phyloP scores from a whole-genome alignment of 23 tunicate genomes.

The Corella eumyota region DNA sequence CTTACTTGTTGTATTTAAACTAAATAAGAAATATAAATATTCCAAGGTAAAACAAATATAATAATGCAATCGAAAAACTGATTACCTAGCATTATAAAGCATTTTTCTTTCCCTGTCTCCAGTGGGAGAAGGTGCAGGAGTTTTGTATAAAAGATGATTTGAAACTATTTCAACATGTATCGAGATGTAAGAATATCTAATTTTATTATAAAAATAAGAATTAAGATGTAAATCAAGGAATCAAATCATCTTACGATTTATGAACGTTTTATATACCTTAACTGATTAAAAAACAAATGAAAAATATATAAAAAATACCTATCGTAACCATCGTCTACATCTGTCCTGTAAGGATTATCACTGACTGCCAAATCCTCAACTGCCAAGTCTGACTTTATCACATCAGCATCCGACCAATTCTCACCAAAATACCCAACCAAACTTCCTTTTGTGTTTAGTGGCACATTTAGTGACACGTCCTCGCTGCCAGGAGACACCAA shows the following conservation, averaged over 20 bases:
- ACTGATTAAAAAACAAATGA: too few species aligned
- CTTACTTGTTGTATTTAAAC: too few species aligned
- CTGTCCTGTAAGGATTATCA: slow-evolving; percentile 84
- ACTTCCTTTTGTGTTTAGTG: slow-evolving; percentile 81
- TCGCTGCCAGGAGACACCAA: slow-evolving; percentile 78
- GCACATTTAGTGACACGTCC: slow-evolving; percentile 73
- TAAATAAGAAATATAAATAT: too few species aligned
- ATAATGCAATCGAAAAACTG: too few species aligned
- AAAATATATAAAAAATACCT: too few species aligned
- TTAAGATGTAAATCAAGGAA: too few species aligned
- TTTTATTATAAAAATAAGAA: too few species aligned
- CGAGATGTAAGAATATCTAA: slow-evolving; percentile 81
- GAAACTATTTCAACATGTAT: slow-evolving; percentile 80
- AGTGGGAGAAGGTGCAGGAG: slow-evolving; percentile 95
- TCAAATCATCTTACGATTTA: too few species aligned
- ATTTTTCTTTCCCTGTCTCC: slow-evolving; percentile 87
- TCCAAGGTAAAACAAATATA: too few species aligned
- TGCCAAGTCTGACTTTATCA: slow-evolving; percentile 71
- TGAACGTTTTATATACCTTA: too few species aligned
- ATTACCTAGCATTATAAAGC: slow-evolving; percentile 73
- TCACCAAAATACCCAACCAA: slow-evolving; percentile 94
- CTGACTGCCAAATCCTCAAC: slow-evolving; percentile 56
- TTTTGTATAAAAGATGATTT: slow-evolving; percentile 86
- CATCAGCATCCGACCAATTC: slow-evolving; percentile 98
- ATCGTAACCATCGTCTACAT: slow-evolving; percentile 94